A percentile compares a stretch with the other conserved stretches of the same genome.
These are phyloP conservation scores for Sarcoramphus papa DNA, from an alignment of 2,797 vertebrate species.

Conservation along the genomic window DNA sequence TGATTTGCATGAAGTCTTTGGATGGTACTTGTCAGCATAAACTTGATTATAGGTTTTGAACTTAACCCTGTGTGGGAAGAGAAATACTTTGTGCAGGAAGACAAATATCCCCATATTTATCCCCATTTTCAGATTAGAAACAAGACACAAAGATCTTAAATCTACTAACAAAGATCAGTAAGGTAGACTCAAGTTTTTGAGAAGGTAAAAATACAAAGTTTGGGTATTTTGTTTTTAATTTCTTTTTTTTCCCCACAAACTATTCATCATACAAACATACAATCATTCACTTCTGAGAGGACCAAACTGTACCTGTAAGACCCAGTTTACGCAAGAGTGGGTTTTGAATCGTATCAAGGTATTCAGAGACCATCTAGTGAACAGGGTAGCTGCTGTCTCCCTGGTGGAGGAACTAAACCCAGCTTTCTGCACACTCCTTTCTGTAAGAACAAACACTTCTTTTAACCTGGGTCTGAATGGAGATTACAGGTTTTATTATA, in stretches of 20 bases:
- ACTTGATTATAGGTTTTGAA: neutral
- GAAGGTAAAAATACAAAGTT: neutral
- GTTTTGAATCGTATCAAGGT: neutral
- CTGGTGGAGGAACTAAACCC: neutral
- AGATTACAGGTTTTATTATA: neutral
- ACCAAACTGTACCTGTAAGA: neutral
- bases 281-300: neutral
- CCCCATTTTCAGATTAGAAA: neutral
- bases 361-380: neutral
- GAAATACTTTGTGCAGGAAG: neutral
- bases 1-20: neutral
- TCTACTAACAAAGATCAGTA: neutral
- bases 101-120: neutral
- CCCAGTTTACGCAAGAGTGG: neutral
- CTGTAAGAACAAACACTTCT: neutral
- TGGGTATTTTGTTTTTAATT: neutral
- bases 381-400: neutral
- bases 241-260: fast-evolving
- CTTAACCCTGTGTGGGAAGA: neutral
- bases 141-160: neutral
- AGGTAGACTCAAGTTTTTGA: neutral
- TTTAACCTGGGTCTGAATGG: neutral
- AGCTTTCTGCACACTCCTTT: neutral
- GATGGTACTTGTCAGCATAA: neutral
- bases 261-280: neutral